Evolutionary conservation across 2,797 vertebrate species (phyloP).

Genomic region (Carcharodon carcharias): DNA sequence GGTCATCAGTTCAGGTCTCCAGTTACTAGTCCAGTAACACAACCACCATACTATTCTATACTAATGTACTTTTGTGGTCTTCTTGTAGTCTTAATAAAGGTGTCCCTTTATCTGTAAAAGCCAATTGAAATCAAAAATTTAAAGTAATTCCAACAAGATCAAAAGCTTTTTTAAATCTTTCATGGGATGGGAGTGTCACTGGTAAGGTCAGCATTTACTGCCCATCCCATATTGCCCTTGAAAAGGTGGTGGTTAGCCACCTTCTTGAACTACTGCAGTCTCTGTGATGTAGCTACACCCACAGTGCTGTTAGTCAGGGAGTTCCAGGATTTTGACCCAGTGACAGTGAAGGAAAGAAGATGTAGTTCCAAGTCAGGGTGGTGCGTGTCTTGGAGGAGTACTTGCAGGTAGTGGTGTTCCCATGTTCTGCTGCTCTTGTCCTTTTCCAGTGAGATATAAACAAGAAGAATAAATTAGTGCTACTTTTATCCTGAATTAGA

Average conservation of each 20-base stretch:
- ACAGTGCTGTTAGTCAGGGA: too few relatives aligned
- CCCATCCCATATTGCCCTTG: too few relatives aligned
- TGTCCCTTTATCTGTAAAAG: neutral
- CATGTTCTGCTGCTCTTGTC: neutral
- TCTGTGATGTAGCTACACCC: too few relatives aligned
- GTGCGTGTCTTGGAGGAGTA: neutral
- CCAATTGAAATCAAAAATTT: neutral
- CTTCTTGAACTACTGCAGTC: too few relatives aligned
- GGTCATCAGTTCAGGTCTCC: neutral
- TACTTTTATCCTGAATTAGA: neutral
- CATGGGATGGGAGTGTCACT: too few relatives aligned
- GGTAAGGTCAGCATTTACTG: too few relatives aligned
- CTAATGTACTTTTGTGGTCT: neutral
- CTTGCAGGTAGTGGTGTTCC: neutral
- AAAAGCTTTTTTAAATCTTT: neutral
- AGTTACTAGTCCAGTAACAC: neutral
- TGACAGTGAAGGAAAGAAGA: neutral
- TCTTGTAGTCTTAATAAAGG: neutral
- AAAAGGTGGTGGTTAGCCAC: too few relatives aligned
- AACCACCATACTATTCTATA: too few relatives aligned
- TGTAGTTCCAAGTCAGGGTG: neutral
- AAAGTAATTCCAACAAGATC: neutral
- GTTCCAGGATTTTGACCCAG: too few relatives aligned
- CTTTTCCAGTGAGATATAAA: neutral
- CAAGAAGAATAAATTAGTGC: neutral